Conservation (phyloP, 2,113 vertebrate species). For the Phyllostomus hastatus region DNA sequence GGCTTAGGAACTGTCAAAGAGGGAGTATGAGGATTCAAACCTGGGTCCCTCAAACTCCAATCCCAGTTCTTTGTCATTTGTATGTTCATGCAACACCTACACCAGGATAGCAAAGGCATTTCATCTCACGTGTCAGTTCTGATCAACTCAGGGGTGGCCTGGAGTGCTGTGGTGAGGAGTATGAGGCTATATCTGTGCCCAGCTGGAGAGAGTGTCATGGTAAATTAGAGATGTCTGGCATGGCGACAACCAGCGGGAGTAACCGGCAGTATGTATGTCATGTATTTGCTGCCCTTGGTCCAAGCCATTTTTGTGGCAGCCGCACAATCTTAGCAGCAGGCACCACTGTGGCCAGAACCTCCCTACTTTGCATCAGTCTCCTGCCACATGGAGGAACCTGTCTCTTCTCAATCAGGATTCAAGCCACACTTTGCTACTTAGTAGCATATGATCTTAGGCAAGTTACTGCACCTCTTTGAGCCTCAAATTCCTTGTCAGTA, state of each 20-base stretch:
- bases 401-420: background rate
- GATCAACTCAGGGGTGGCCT: background rate
- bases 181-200: background rate
- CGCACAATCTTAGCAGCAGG: background rate
- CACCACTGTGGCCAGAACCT: background rate
- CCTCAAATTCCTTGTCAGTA: background rate
- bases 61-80: background rate
- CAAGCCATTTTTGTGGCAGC: background rate
- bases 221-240: background rate
- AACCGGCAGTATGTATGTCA: background rate
- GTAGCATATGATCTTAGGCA: background rate
- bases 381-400: accelerated
- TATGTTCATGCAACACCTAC: background rate
- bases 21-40: background rate
- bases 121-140: background rate
- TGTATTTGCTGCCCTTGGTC: background rate
- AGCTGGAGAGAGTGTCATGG: background rate
- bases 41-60: background rate
- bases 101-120: background rate
- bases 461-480: background rate
- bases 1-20: background rate
- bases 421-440: background rate
- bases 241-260: background rate
- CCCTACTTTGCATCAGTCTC: background rate
- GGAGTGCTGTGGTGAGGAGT: background rate